Conservation (phyloP, 2,797 vertebrate species). For the Gorsachius magnificus region DNA sequence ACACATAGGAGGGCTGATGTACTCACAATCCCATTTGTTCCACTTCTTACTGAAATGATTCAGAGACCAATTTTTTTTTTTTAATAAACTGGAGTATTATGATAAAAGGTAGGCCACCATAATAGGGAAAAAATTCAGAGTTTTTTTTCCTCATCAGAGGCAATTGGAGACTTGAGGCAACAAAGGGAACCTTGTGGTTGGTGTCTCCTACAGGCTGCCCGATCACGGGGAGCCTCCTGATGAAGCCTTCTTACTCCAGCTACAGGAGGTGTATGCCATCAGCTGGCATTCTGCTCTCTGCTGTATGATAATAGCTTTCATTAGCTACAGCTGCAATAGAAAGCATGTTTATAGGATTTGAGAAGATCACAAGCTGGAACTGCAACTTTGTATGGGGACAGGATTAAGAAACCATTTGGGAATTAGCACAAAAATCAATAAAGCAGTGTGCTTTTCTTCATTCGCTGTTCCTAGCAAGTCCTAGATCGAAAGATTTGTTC, state of each 20-base stretch:
- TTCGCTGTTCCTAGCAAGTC: background rate
- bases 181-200: too few relatives aligned
- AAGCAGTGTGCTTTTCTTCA: background rate
- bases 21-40: background rate
- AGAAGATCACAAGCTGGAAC: background rate
- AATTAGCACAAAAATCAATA: background rate
- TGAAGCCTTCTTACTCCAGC: too few relatives aligned
- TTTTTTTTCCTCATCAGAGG: background rate
- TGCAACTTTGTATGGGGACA: background rate
- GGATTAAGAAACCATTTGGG: background rate
- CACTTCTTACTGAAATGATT: background rate
- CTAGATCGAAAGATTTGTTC: background rate
- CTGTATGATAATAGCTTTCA: background rate
- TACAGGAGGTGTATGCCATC: background rate
- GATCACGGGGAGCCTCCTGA: too few relatives aligned
- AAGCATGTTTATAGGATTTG: background rate
- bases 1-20: background rate
- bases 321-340: background rate
- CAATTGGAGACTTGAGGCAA: too few relatives aligned
- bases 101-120: background rate
- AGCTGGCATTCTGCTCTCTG: background rate
- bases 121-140: background rate
- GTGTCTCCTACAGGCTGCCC: too few relatives aligned
- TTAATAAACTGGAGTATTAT: background rate
- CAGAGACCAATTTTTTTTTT: background rate